Evolutionary conservation across 2,113 vertebrate genomes (phyloP), one percentile per base, ranked within the genome.

Genomic region (Enhydra lutris): DNA sequence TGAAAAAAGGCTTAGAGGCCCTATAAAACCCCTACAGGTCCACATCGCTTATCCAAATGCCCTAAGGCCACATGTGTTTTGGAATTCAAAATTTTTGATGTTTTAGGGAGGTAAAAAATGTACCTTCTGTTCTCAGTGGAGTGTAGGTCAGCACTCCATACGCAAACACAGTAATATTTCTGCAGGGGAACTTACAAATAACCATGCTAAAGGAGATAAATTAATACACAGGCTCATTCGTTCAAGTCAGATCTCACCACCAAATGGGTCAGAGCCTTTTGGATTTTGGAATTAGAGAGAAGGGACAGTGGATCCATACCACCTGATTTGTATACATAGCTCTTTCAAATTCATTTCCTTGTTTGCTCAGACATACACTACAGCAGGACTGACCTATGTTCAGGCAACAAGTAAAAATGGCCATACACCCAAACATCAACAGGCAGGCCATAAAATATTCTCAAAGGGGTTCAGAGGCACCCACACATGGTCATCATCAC

Each of bases 41-140:
- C 45, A 59, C 18, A 91, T 82, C 78, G 39, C 71, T 97, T 76
- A 76, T 24, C 29, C 29, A 89, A 95, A 86, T 55, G 34, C 52
- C 76, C 14, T 50, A 88, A 52, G 23, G 24, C 55, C 73, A 96
- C 31, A 63, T 55, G n/a, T 82, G 14, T 52, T 89, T 74, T 24
- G 29, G 63, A 96, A 96, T 81, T 92, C 24, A 59, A 71, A 84
- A 63, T 31, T 90, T 63, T 59, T 92, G 79, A 52, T 59, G 61
- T 78, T 89, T 94, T 92, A 86, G 73, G 94, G 89, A 97, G n/a
- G 34, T 83, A 94, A 80, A 80, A 80, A n/a, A 61, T 10, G 9
- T 4, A 80, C 24, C 29, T 31, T 78, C 45, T 55, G 10, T 2
- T 81, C 36, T 26, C n/a, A 50, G 61, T 7, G 89, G 42, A 11